Percentiles rank a stretch among this genome's conserved stretches.
These are phyloP conservation scores for Pentamera pediparva DNA, from an alignment of 53 echinoderm and acorn worm genomes.

Conservation along the genomic window DNA sequence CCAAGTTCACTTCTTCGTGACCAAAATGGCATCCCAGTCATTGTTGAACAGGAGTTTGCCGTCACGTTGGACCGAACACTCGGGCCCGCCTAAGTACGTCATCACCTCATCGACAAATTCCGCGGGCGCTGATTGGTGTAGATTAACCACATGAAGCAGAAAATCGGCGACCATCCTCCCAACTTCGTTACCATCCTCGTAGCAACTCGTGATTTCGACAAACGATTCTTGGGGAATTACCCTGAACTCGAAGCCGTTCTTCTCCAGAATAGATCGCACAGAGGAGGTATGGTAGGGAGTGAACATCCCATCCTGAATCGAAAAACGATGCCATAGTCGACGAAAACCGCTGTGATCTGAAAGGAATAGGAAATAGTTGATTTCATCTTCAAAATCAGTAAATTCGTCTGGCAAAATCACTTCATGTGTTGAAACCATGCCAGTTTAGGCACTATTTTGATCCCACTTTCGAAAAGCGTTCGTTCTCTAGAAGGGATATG, in stretches of 20 bases:
- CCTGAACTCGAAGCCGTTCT: not conserved
- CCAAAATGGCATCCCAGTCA: conserved; percentile 38
- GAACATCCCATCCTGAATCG: not conserved
- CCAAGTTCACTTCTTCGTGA: conserved; percentile 1
- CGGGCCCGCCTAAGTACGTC: conserved; percentile 14
- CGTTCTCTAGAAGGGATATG: no score
- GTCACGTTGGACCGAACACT: conserved; percentile 3
- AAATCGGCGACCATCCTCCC: conserved; percentile 21
- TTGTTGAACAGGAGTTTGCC: conserved; percentile 24
- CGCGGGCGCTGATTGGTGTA: not conserved
- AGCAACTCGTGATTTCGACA: conserved; percentile 27
- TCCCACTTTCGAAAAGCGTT: no score
- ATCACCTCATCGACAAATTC: conserved; percentile 9
- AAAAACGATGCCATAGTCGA: conserved; percentile 6
- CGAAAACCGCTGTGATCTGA: conserved; percentile 7
- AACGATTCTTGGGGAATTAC: conserved; percentile 5
- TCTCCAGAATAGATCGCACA: conserved; percentile 2
- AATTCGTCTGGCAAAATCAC: no score
- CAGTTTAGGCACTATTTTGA: no score
- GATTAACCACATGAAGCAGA: not conserved
- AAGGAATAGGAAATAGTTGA: not conserved
- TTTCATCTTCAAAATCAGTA: no score
- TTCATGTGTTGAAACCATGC: no score
- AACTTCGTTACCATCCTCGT: not conserved
- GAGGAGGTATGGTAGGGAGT: not conserved